Base-by-base conservation (phyloP, 2,113 vertebrate genomes). In the Propithecus coquereli region DNA sequence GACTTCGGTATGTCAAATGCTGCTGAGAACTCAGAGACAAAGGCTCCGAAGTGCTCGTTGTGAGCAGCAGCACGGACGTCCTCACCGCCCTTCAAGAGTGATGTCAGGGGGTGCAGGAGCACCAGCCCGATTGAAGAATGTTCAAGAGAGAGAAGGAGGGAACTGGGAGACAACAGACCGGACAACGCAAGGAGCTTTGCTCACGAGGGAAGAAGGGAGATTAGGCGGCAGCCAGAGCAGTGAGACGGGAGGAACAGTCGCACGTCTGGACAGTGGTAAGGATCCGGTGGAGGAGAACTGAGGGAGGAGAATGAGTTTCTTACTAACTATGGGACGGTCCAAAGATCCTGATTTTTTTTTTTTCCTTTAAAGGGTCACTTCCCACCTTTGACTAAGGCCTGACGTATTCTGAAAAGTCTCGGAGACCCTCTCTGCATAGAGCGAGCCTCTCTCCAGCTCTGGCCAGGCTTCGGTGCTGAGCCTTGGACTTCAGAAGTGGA, bases 11-110 rank as follows among this genome's bases (percentile, higher is more conserved):
- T 20, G 30, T 37, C 30, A 4, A 23, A 22, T 6, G 8, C 2
- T 6, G 17, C 14, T 34, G 32, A 59, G 11, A 54, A 59, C 2
- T 5, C n/a, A 30, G 37, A 52, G 32, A 3, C 0, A 3, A 12
- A 4, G 27, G 18, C 18, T 8, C 0, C 0, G 7, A 27, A 52
- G 1, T 50, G 32, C 3, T 63, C 59, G 6, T 0, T 10, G 66
- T 63, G 45, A 17, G 34, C 50, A 47, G 40, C 25, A 4, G 13
- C 18, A 0, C 34, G 23, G 85, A 23, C 45, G 11, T 43, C 8
- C 0, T 7, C 23, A 10, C 57, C 2, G 6, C 23, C 4, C 1
- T 23, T 20, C 0, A 1, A 7, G 37, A 7, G 37, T 3, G 17
- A 20, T 57, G 18, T 57, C 54, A 3, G 54, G 54, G 20, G 22